A percentile compares a stretch with the other conserved stretches of the same genome.
phyloP scores from a whole-genome alignment of 2,113 vertebrate genomes.

The Leptocoma aspasia region DNA sequence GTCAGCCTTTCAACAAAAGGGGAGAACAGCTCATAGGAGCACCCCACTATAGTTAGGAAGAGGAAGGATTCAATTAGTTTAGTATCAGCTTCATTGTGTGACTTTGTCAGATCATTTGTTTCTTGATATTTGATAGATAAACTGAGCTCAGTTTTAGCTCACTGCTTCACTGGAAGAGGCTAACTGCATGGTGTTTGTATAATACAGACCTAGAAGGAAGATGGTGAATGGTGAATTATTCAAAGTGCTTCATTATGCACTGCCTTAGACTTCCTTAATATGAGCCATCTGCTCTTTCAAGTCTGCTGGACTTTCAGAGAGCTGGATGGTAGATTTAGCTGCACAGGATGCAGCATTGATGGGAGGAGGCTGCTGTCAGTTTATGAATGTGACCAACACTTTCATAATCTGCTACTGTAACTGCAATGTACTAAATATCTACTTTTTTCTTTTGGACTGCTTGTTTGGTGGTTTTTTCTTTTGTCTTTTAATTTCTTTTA shows the following conservation, averaged over 20 bases:
- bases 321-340: not conserved
- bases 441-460: not conserved
- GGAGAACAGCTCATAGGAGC: not conserved
- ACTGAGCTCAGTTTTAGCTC: not conserved
- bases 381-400: not conserved
- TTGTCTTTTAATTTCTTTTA: not conserved
- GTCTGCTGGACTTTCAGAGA: not conserved
- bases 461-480: not conserved
- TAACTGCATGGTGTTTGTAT: not conserved
- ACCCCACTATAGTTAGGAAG: not conserved
- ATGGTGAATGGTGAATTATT: not conserved
- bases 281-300: not conserved
- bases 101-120: not conserved
- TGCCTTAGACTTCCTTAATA: not conserved
- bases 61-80: not conserved
- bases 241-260: not conserved
- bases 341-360: not conserved
- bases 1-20: not conserved
- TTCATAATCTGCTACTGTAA: not conserved
- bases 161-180: not conserved
- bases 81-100: not conserved
- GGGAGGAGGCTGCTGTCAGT: not conserved
- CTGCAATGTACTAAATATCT: not conserved
- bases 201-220: not conserved
- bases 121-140: not conserved